A percentile compares a stretch with the other conserved stretches of the same genome.
These are phyloP conservation scores for Falco rusticolus DNA, from an alignment of 2,797 vertebrate genomes.

Conservation along the genomic window DNA sequence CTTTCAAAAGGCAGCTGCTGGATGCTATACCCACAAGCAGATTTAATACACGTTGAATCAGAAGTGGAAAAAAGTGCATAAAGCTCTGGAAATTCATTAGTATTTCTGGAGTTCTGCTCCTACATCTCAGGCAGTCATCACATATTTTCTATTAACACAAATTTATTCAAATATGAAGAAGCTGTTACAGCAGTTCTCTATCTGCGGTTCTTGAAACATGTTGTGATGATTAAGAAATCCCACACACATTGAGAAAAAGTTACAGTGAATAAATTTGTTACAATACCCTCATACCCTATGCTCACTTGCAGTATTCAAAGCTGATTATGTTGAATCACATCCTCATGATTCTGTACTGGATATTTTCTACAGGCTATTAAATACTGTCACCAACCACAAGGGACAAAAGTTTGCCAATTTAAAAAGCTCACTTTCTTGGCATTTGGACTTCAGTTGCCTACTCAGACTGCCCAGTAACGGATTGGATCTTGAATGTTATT, in stretches of 20 bases:
- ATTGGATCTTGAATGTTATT: background rate
- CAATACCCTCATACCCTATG: background rate
- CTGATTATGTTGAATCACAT: background rate
- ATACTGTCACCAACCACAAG: background rate
- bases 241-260: background rate
- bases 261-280: constrained; percentile 16
- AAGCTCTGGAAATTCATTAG: constrained; percentile 8
- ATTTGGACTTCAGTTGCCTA: background rate
- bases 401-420: background rate
- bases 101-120: constrained; percentile 26
- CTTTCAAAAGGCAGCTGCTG: background rate
- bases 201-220: background rate
- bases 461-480: background rate
- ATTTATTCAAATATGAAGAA: constrained; percentile 31
- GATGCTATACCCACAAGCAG: background rate
- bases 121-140: constrained; percentile 8
- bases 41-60: background rate
- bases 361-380: background rate
- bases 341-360: background rate
- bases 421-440: background rate
- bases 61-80: background rate
- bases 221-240: constrained; percentile 31
- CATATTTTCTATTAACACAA: constrained; percentile 25
- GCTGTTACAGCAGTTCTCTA: constrained; percentile 26
- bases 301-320: background rate